A percentile compares a stretch with the other conserved stretches of the same genome.
Evolutionary conservation across 2,888 invertebrate species (phyloP).

Genomic region (Hoplodrina blanda): DNA sequence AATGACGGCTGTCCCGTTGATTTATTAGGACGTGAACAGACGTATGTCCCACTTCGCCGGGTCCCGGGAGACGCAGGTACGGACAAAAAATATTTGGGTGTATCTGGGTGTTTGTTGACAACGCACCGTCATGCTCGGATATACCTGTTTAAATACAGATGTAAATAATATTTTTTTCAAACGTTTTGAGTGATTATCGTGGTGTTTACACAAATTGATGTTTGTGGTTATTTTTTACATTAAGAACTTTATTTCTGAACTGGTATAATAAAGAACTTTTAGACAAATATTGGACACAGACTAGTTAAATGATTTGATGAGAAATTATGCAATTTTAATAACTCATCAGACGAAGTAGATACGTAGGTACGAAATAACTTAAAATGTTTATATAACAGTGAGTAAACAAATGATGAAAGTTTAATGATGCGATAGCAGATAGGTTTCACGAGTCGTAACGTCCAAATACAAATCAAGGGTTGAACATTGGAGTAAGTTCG

Average conservation of each 20-base stretch:
- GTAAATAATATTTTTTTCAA: slow-evolving; percentile 40
- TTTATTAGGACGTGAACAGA: slow-evolving; percentile 83
- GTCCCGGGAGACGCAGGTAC: slow-evolving; percentile 76
- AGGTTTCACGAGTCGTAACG: slow-evolving; percentile 62
- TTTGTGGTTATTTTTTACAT: slow-evolving; percentile 12
- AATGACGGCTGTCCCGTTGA: slow-evolving; percentile 80
- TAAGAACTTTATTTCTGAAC: neutral
- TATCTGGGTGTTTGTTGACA: slow-evolving; percentile 87
- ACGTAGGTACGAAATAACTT: slow-evolving; percentile 1
- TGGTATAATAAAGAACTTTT: neutral
- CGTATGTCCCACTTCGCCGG: slow-evolving; percentile 71
- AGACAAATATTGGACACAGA: neutral
- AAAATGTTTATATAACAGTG: neutral
- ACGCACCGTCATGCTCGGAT: slow-evolving; percentile 76
- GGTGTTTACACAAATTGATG: slow-evolving; percentile 27
- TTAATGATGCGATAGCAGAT: slow-evolving; percentile 71
- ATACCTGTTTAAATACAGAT: slow-evolving; percentile 64
- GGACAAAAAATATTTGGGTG: slow-evolving; percentile 82
- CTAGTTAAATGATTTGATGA: neutral
- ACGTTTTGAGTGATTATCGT: slow-evolving; percentile 35
- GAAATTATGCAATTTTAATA: neutral
- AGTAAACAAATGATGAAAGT: slow-evolving; percentile 70
- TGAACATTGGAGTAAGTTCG: slow-evolving; percentile 73
- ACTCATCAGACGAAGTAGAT: neutral
- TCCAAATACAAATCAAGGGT: slow-evolving; percentile 74